These are phyloP conservation scores for Aleiodes alternator DNA, from an alignment of 2,888 invertebrate genomes.

Conservation along the genomic window DNA sequence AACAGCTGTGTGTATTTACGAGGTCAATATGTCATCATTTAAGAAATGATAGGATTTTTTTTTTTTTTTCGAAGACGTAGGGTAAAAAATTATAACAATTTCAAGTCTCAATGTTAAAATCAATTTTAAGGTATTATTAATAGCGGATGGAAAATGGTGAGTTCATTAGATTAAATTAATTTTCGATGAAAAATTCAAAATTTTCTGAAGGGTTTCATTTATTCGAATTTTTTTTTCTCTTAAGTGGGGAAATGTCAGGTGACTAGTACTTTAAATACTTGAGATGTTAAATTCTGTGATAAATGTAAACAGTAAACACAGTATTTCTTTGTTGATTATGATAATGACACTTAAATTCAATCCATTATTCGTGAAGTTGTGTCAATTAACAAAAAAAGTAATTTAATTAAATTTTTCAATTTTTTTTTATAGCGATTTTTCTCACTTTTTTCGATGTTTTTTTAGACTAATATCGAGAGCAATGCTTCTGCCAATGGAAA, in stretches of 20 bases:
- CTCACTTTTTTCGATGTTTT: conserved; percentile 33
- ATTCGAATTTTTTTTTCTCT: not conserved
- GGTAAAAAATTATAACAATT: conserved; percentile 21
- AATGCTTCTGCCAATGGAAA: conserved; percentile 65
- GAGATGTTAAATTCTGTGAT: too few species aligned
- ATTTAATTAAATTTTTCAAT: conserved; percentile 56
- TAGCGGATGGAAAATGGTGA: conserved; percentile 24
- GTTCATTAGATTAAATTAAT: not conserved
- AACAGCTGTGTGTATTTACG: not conserved
- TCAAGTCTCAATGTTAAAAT: conserved; percentile 4
- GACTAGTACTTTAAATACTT: too few species aligned
- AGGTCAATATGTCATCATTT: conserved; percentile 17
- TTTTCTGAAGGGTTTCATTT: not conserved
- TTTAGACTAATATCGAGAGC: conserved; percentile 63
- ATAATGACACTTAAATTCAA: conserved; percentile 4
- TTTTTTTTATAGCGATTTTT: not conserved
- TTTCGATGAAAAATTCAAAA: not conserved
- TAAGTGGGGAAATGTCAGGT: not conserved
- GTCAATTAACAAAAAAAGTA: conserved; percentile 55
- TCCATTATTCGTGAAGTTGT: conserved; percentile 7
- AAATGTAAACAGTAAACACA: conserved; percentile 12
- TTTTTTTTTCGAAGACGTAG: conserved; percentile 1
- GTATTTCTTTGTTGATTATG: not conserved
- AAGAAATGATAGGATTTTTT: conserved; percentile 1
- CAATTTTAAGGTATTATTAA: conserved; percentile 18